Evolutionary conservation across 2,797 vertebrate genomes (phyloP).

Genomic region (Phataginus tetradactyla): DNA sequence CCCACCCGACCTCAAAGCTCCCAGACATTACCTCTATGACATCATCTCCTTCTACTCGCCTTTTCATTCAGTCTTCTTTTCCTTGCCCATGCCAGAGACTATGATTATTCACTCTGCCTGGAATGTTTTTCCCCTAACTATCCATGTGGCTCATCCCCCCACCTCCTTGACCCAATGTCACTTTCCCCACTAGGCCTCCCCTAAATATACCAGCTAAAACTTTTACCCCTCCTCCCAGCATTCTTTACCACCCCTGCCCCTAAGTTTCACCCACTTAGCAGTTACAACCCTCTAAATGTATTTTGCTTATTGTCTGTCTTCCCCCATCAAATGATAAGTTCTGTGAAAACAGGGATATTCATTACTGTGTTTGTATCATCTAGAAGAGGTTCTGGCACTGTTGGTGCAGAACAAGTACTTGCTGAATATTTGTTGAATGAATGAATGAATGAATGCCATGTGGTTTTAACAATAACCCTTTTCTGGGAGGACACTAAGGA

Average conservation of each 20-base stretch:
- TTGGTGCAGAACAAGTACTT: background rate
- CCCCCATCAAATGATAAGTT: background rate
- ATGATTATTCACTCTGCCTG: background rate
- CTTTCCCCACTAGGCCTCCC: background rate
- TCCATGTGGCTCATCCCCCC: background rate
- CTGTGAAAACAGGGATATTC: background rate
- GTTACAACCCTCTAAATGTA: background rate
- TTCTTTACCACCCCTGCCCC: background rate
- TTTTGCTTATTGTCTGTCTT: background rate
- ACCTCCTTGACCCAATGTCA: background rate
- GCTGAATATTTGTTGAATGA: background rate
- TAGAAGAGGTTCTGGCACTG: background rate
- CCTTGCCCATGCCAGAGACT: background rate
- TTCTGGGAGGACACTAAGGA: background rate
- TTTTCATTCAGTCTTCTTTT: background rate
- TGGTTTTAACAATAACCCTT: background rate
- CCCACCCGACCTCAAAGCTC: background rate
- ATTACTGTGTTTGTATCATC: background rate
- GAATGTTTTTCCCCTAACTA: background rate
- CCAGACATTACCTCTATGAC: background rate
- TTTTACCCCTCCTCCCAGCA: background rate
- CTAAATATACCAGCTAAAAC: background rate
- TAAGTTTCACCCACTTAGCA: background rate
- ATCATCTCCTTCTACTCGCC: background rate
- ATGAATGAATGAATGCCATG: background rate